Percentiles rank a stretch among this genome's conserved stretches.
phyloP scores from a whole-genome alignment of 2,113 vertebrate genomes.

The Larimichthys polyactis region DNA sequence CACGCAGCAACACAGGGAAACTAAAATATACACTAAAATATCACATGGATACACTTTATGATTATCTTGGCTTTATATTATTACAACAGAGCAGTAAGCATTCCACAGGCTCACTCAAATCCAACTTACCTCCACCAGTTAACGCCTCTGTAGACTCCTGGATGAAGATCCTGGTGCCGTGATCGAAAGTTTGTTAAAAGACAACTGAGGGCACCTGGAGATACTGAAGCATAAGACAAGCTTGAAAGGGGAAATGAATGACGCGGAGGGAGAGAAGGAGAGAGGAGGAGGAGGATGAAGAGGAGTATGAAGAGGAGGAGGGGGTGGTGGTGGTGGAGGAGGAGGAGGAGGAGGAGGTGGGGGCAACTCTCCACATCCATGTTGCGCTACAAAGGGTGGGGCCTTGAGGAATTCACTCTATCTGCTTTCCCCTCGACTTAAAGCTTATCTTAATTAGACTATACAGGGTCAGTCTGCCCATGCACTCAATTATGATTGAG shows the following conservation, averaged over 20 bases:
- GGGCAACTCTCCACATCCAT: slow-evolving; percentile 76
- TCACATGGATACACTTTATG: background rate
- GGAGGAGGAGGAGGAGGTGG: slow-evolving; percentile 33
- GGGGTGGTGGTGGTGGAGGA: background rate
- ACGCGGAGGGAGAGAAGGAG: slow-evolving; percentile 41
- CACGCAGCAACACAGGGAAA: background rate
- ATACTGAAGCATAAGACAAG: slow-evolving; percentile 59
- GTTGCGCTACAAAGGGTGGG: slow-evolving; percentile 85
- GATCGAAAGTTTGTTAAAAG: slow-evolving; percentile 37
- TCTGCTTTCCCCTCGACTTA: slow-evolving; percentile 71
- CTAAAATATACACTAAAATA: background rate
- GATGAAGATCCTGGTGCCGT: slow-evolving; percentile 37
- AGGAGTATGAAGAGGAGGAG: background rate
- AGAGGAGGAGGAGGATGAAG: background rate
- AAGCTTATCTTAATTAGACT: slow-evolving; percentile 71
- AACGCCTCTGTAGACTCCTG: slow-evolving; percentile 32
- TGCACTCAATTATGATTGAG: slow-evolving; percentile 57
- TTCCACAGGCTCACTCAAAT: slow-evolving; percentile 52
- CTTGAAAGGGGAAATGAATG: slow-evolving; percentile 74
- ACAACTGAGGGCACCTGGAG: slow-evolving; percentile 54
- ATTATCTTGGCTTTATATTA: background rate
- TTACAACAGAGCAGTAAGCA: background rate
- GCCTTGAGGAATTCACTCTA: slow-evolving; percentile 82
- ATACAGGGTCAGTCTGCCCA: slow-evolving; percentile 46
- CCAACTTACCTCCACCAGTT: slow-evolving; percentile 67